These are phyloP conservation scores for Moxostoma hubbsi DNA, from an alignment of 2,797 vertebrate genomes.

Conservation along the genomic window DNA sequence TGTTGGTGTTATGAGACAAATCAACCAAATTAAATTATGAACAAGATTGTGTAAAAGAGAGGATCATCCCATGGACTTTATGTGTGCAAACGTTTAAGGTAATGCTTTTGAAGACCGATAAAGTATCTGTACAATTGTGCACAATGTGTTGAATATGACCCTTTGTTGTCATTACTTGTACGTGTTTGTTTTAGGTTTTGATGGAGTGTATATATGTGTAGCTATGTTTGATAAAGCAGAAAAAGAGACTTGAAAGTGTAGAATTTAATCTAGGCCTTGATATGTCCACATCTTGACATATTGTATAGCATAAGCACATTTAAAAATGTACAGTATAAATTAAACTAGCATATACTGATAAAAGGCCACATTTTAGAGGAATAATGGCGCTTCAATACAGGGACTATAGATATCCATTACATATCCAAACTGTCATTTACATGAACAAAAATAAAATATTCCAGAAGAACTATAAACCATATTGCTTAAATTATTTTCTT, in stretches of 20 bases:
- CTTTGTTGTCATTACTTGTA: constrained; percentile 26
- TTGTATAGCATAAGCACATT: constrained; percentile 33
- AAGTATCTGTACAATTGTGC: constrained; percentile 15
- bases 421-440: constrained; percentile 33
- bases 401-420: constrained; percentile 34
- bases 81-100: constrained; percentile 14
- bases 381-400: background rate
- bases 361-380: constrained; percentile 1
- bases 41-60: constrained; percentile 1
- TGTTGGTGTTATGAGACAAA: constrained; percentile 13
- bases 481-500: background rate
- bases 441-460: constrained; percentile 50
- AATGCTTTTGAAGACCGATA: constrained; percentile 7
- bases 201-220: constrained; percentile 1
- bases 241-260: constrained; percentile 16
- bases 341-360: background rate
- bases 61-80: constrained; percentile 1
- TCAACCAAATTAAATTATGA: constrained; percentile 9
- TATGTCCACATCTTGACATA: constrained; percentile 5
- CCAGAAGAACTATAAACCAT: background rate
- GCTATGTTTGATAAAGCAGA: background rate
- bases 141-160: constrained; percentile 15
- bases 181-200: constrained; percentile 23
- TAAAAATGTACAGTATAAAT: constrained; percentile 42
- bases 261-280: constrained; percentile 1